Evolutionary conservation across 1,140 invertebrate genomes (phyloP).

Genomic region (Drosophila simulans): DNA sequence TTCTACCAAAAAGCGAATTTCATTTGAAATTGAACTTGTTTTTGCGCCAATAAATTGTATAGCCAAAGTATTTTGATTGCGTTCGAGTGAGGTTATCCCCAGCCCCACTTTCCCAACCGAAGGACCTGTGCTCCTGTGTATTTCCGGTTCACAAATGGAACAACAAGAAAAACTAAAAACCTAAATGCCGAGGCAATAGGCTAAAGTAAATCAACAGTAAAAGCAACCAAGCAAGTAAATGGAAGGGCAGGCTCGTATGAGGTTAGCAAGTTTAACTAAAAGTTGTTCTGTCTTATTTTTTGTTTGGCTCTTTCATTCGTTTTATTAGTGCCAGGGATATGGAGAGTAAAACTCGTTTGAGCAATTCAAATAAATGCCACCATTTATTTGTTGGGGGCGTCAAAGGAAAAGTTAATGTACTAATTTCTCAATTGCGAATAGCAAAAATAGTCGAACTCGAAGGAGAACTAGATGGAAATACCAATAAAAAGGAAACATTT

Average conservation of each 20-base stretch:
- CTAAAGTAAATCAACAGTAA: slow-evolving; percentile 80
- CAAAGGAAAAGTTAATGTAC: slow-evolving; percentile 76
- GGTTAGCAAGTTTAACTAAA: slow-evolving; percentile 70
- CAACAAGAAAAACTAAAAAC: slow-evolving; percentile 72
- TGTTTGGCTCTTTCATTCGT: slow-evolving; percentile 30
- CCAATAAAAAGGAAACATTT: not conserved
- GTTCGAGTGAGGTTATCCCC: slow-evolving; percentile 45
- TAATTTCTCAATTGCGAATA: slow-evolving; percentile 75
- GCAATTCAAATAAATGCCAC: slow-evolving; percentile 79
- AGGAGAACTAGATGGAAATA: not conserved
- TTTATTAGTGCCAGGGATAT: slow-evolving; percentile 44
- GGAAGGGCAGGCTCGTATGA: slow-evolving; percentile 13
- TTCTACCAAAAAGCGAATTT: slow-evolving; percentile 69
- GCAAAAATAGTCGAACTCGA: slow-evolving; percentile 14
- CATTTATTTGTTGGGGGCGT: slow-evolving; percentile 75
- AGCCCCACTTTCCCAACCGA: not conserved
- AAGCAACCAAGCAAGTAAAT: slow-evolving; percentile 54
- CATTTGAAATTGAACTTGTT: slow-evolving; percentile 83
- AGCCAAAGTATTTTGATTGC: slow-evolving; percentile 82
- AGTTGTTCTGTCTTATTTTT: slow-evolving; percentile 53
- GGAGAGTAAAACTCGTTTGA: slow-evolving; percentile 62
- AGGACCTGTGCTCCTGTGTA: slow-evolving; percentile 64
- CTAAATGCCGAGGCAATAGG: slow-evolving; percentile 79
- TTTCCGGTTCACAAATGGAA: slow-evolving; percentile 74
- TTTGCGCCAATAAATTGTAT: slow-evolving; percentile 82